A percentile compares a stretch with the other conserved stretches of the same genome.
Conservation (phyloP, 1,140 invertebrate species). For the Camponotus floridanus region DNA sequence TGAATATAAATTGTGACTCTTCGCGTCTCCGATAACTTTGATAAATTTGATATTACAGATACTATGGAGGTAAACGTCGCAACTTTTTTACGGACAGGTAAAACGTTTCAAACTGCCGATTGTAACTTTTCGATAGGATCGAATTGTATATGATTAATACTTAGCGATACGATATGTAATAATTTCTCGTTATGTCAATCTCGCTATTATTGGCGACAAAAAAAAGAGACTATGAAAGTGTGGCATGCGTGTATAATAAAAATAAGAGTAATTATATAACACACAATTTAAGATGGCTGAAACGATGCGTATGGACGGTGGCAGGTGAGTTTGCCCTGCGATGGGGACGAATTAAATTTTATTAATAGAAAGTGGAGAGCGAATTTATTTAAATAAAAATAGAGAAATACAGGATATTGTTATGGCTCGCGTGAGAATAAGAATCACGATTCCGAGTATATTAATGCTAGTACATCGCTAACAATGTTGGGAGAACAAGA, state of each 20-base stretch:
- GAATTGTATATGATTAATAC: background rate
- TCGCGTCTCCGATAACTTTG: constrained; percentile 33
- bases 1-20: background rate
- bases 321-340: constrained; percentile 1
- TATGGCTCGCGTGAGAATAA: constrained; percentile 16
- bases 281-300: background rate
- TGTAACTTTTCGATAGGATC: background rate
- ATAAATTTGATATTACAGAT: constrained; percentile 54
- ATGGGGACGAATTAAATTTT: constrained; percentile 15
- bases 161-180: background rate
- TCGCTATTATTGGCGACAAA: background rate
- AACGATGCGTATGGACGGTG: background rate
- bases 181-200: constrained; percentile 23
- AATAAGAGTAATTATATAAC: background rate
- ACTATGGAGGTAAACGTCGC: background rate
- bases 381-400: constrained; percentile 31
- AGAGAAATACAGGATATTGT: background rate
- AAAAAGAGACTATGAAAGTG: background rate
- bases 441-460: constrained; percentile 12
- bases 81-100: constrained; percentile 49
- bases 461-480: constrained; percentile 1
- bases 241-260: constrained; percentile 31
- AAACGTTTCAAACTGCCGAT: constrained; percentile 30
- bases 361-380: background rate
- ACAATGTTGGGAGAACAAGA: background rate